A percentile compares a stretch with the other conserved stretches of the same genome.
Conservation (phyloP, 2,888 invertebrate species). For the Nephrotoma flavescens region DNA sequence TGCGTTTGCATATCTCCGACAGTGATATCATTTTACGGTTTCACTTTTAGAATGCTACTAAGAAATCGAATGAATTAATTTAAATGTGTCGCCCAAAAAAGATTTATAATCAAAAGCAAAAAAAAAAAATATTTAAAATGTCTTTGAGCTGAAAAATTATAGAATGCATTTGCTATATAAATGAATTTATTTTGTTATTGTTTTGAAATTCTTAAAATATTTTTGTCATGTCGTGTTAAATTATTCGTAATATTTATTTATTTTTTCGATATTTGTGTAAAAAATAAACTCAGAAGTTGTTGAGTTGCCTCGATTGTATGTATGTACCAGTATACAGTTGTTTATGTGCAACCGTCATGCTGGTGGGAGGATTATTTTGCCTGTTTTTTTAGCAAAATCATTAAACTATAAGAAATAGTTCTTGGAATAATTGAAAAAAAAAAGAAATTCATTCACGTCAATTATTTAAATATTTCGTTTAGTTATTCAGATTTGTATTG, state of each 20-base stretch:
- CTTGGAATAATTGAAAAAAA: background rate
- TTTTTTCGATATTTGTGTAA: background rate
- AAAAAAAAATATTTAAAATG: background rate
- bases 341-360: background rate
- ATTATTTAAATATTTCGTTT: background rate
- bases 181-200: background rate
- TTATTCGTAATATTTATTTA: background rate
- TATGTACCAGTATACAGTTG: background rate
- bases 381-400: background rate
- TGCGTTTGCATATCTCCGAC: background rate
- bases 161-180: background rate
- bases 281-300: background rate
- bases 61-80: background rate
- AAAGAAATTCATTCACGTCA: background rate
- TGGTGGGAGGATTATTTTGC: background rate
- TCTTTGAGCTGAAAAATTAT: background rate
- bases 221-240: background rate
- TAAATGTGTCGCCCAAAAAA: background rate
- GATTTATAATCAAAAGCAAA: background rate
- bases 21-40: background rate
- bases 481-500: background rate
- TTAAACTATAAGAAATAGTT: background rate
- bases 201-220: background rate
- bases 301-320: background rate
- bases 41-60: background rate